phyloP scores from a whole-genome alignment of 2,797 vertebrate species.

The Harpagifer antarcticus region DNA sequence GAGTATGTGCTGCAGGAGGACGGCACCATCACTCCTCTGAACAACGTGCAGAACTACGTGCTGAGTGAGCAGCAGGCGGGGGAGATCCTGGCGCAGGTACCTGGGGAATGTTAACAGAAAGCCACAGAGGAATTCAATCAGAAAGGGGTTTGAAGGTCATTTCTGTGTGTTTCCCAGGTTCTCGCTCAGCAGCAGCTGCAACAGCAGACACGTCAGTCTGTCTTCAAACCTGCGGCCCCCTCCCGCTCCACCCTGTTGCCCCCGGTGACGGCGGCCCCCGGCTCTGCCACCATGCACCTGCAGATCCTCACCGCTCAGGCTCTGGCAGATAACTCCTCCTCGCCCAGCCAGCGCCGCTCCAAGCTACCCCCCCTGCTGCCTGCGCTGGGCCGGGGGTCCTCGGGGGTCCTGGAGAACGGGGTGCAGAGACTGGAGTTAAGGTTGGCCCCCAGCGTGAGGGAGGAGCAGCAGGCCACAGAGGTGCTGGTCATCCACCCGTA shows the following conservation, averaged over 20 bases:
- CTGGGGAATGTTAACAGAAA: background rate
- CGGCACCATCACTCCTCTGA: conserved; percentile 85
- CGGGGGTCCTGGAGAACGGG: conserved; percentile 68
- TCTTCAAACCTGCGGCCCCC: conserved; percentile 53
- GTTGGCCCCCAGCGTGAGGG: conserved; percentile 60
- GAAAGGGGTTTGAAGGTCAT: background rate
- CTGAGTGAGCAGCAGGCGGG: conserved; percentile 88
- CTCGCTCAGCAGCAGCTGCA: conserved; percentile 82
- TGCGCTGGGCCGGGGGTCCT: conserved; percentile 40
- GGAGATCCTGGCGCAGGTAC: conserved; percentile 87
- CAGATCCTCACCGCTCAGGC: conserved; percentile 88
- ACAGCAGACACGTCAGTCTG: conserved; percentile 67
- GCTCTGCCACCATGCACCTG: conserved; percentile 87
- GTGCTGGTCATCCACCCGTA: conserved; percentile 89
- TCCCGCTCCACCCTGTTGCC: conserved; percentile 75
- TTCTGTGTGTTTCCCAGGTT: conserved; percentile 65
- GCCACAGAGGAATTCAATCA: conserved; percentile 5
- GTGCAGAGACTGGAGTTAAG: conserved; percentile 78
- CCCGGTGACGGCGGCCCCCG: conserved; percentile 72
- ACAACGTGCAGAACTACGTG: conserved; percentile 85
- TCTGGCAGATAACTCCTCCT: conserved; percentile 79
- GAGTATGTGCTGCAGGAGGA: conserved; percentile 88
- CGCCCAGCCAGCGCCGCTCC: conserved; percentile 61
- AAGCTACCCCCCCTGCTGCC: conserved; percentile 76
- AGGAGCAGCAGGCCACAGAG: conserved; percentile 61